Base-by-base conservation (phyloP, 2,797 vertebrate species). In the Stomatorhinus walkeri region DNA sequence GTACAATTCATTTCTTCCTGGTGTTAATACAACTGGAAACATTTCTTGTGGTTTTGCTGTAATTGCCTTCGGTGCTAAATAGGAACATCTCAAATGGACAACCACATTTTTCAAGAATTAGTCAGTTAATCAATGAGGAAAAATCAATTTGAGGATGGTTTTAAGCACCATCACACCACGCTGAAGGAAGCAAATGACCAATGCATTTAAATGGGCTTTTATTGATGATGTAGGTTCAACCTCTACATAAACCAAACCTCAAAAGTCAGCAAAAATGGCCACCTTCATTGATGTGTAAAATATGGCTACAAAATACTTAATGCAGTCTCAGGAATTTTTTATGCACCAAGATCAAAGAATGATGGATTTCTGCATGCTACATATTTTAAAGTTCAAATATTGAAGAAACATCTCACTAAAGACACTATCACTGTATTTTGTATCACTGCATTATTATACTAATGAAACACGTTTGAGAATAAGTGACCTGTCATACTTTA, bases 101-200 rank as follows among this genome's bases (percentile, higher is more conserved):
- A 79, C 61, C 68, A 52, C 83, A 61, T 68, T 85, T 87, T 89
- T 85, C 85, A 87, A 61, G 87, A 87, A 87, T 87, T 87, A 87
- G 68, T 51, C 49, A 43, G 49, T 49, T 54, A 48, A 87, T 89
- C 85, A 87, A 83, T 87, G 40, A 28, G 52, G 72, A 61, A 49
- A 54, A 56, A 83, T 61, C 49, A 54, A 24, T 52, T 48, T 36
- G 36, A 84, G 51, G 88, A 51, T 52, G 7, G 64, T 46, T 68
- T 54, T 40, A 83, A 54, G 68, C 16, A 59, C 28, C 85, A 87
- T 59, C 81, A 36, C 52, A 81, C 79, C 61, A 72, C 36, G 16
- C 40, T 48, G 40, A 83, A 84, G 22, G 59, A 43, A 52, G 64
- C 59, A 14, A 72, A 87, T 49, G 68, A 64, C 48, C 83, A n/a